These are phyloP conservation scores for Daboia siamensis DNA, from an alignment of 2,113 vertebrate genomes.

Conservation along the genomic window DNA sequence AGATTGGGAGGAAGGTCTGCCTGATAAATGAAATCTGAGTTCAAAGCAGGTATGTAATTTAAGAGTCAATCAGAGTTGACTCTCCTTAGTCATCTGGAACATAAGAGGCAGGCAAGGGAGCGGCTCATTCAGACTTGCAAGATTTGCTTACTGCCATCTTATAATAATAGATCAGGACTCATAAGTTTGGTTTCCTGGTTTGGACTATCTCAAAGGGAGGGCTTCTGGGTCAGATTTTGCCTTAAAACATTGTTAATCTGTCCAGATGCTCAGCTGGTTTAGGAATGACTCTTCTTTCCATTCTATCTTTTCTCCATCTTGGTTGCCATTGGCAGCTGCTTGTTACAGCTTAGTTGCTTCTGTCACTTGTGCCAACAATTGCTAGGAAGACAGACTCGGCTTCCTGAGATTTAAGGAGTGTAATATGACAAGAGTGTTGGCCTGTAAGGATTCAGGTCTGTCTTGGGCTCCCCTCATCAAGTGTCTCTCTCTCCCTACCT, in stretches of 20 bases:
- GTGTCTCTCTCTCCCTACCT: not conserved
- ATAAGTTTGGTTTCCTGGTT: not conserved
- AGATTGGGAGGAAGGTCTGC: not conserved
- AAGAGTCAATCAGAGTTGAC: not conserved
- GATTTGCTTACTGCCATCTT: not conserved
- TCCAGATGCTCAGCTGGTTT: not conserved
- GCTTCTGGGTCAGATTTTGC: not conserved
- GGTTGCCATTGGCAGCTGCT: not conserved
- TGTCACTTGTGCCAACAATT: not conserved
- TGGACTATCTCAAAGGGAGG: not conserved
- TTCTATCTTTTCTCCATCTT: not conserved
- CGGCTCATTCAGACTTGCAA: not conserved
- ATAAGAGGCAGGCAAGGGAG: not conserved
- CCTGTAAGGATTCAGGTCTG: not conserved
- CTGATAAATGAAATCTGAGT: not conserved
- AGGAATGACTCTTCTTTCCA: not conserved
- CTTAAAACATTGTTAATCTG: not conserved
- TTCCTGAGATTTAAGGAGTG: not conserved
- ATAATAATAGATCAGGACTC: not conserved
- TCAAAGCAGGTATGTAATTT: not conserved
- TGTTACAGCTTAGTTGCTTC: not conserved
- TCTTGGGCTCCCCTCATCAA: not conserved
- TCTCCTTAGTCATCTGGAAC: not conserved
- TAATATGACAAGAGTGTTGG: not conserved
- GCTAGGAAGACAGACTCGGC: not conserved